Percentiles rank a stretch among this genome's conserved stretches.
Conservation (phyloP, 2,797 vertebrate species). For the Chelon auratus region DNA sequence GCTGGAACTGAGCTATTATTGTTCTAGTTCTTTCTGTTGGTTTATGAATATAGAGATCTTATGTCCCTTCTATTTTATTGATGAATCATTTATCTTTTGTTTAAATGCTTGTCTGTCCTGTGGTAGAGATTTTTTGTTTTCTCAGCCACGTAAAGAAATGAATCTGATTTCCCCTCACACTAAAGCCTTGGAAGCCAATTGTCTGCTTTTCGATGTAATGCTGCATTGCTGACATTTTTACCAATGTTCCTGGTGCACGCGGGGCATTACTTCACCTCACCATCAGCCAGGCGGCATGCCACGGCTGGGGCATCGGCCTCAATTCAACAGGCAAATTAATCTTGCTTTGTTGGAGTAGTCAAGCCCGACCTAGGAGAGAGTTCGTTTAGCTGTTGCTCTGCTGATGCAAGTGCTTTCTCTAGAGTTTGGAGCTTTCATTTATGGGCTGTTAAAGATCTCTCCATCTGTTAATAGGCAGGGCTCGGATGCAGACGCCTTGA, state of each 20-base stretch:
- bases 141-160: slow-evolving; percentile 6
- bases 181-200: slow-evolving; percentile 23
- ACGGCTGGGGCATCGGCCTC: slow-evolving; percentile 72
- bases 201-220: slow-evolving; percentile 30
- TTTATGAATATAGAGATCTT: slow-evolving; percentile 7
- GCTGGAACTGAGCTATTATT: slow-evolving; percentile 42
- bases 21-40: slow-evolving; percentile 25
- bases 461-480: slow-evolving; percentile 75
- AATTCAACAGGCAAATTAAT: slow-evolving; percentile 88
- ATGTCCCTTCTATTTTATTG: slow-evolving; percentile 9
- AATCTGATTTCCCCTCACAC: slow-evolving; percentile 19
- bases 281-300: slow-evolving; percentile 76
- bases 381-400: slow-evolving; percentile 74
- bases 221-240: slow-evolving; percentile 57
- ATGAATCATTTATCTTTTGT: slow-evolving; percentile 14
- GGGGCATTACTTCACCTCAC: slow-evolving; percentile 65
- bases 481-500: slow-evolving; percentile 66
- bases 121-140: slow-evolving; percentile 8
- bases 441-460: slow-evolving; percentile 84
- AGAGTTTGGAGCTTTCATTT: slow-evolving; percentile 80
- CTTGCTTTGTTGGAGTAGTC: slow-evolving; percentile 86
- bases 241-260: slow-evolving; percentile 51
- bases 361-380: slow-evolving; percentile 76
- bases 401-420: slow-evolving; percentile 84
- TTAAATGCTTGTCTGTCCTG: slow-evolving; percentile 15